Evolutionary conservation across 2,113 vertebrate species (phyloP).

Genomic region (Ardeotis arabs): DNA sequence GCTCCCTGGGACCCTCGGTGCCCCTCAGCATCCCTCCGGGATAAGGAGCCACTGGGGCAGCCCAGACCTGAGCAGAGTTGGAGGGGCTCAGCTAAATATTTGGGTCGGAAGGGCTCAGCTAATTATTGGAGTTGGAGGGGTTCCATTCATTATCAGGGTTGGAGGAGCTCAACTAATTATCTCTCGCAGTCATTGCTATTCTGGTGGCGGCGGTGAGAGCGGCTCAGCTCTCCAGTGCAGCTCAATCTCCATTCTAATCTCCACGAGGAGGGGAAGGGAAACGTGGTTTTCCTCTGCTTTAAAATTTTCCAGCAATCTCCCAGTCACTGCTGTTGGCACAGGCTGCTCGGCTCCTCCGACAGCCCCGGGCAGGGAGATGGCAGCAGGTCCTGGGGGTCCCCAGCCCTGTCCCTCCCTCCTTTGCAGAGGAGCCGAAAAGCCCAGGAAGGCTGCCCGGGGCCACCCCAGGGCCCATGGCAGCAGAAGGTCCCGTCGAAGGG

Average conservation of each 20-base stretch:
- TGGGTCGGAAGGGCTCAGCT: not conserved
- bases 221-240: not conserved
- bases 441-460: not conserved
- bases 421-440: not conserved
- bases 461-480: not conserved
- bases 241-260: not conserved
- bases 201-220: fast-evolving
- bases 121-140: not conserved
- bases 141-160: not conserved
- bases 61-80: not conserved
- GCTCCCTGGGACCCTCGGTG: not conserved
- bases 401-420: not conserved
- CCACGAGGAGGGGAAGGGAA: not conserved
- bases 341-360: fast-evolving
- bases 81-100: not conserved
- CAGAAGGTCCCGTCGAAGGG: fast-evolving
- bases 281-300: not conserved
- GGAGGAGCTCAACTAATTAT: constrained; percentile 14
- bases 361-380: fast-evolving
- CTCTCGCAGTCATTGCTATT: not conserved
- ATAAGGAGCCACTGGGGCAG: not conserved
- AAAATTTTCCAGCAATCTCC: not conserved
- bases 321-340: fast-evolving
- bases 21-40: fast-evolving
- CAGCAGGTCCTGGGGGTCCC: not conserved